Base-by-base conservation (phyloP, 2,113 vertebrate genomes). In the Chaenocephalus aceratus region DNA sequence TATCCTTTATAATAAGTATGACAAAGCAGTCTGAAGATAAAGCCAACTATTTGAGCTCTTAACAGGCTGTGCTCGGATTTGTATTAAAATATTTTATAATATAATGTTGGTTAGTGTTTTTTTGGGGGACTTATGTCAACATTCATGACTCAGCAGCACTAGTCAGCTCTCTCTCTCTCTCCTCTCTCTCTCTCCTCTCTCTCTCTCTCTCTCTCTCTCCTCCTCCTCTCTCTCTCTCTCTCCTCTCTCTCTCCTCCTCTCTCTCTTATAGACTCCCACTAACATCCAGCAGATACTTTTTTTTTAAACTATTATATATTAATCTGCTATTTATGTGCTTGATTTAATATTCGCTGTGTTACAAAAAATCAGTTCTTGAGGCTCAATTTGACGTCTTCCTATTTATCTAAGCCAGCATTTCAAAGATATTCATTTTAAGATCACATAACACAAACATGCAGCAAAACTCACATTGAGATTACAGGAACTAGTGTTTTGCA, bases 61-160 rank as follows among this genome's bases (percentile, higher is more conserved):
- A 16, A 15, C 23, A 21, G 21, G 14, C 58, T 26, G 2, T 53
- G 21, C 16, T 57, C 1, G 1, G 15, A 15, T 26, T 61, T 61
- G 16, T 8, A 6, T 80, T 14, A 10, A 57, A 68, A 56, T 26
- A 10, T 49, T 0, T 45, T 52, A 8, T 34, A 5, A 7, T 30
- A 2, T 10, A 18, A 14, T 36, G n/a, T 12, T n/a, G 21, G 49
- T 56, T 16, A 1, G 12, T 21, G 3, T 26, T 56, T 46, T 46
- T 1, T 9, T 52, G 10, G 5, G 15, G 15, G 12, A 23, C 36
- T 49, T 4, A 3, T 72, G 14, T 41, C 3, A 36, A 71, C 60
- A 59, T 60, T 77, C 59, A 49, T 85, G 86, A 90, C 81, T 90
- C 85, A 86, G 85, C 87, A 76, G 13, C 3, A 0, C 84, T 61